These are phyloP conservation scores for Sciurus carolinensis DNA, from an alignment of 2,797 vertebrate genomes.

Conservation along the genomic window DNA sequence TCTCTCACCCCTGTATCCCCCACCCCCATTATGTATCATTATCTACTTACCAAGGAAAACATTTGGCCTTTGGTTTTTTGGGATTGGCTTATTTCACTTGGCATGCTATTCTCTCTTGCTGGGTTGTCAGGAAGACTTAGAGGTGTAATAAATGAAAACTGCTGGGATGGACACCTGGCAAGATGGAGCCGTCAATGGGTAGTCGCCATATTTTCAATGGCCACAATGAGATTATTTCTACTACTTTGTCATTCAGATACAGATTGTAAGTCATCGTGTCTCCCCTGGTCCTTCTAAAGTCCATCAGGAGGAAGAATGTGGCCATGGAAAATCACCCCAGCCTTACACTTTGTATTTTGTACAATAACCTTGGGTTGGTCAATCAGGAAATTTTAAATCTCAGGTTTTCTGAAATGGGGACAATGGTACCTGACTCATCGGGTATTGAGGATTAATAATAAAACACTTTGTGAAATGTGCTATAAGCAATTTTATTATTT, in stretches of 20 bases:
- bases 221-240: too few relatives aligned
- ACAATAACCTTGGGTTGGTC: not conserved
- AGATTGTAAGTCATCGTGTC: fast-evolving
- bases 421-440: not conserved
- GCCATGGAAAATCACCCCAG: not conserved
- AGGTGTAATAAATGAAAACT: not conserved
- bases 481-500: not conserved
- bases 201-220: too few relatives aligned
- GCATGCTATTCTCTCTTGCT: too few relatives aligned
- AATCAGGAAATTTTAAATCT: not conserved
- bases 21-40: too few relatives aligned
- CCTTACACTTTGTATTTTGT: not conserved
- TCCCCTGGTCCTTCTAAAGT: not conserved
- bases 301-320: not conserved
- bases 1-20: too few relatives aligned
- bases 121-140: not conserved
- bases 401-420: not conserved
- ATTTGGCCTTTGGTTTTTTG: too few relatives aligned
- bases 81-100: too few relatives aligned
- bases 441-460: not conserved
- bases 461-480: not conserved
- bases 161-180: not conserved
- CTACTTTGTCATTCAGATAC: too few relatives aligned
- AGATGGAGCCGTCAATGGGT: not conserved
- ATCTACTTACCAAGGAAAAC: too few relatives aligned